These are phyloP conservation scores for Megalonaias nervosa DNA, from an alignment of 1,140 invertebrate species.

Conservation along the genomic window DNA sequence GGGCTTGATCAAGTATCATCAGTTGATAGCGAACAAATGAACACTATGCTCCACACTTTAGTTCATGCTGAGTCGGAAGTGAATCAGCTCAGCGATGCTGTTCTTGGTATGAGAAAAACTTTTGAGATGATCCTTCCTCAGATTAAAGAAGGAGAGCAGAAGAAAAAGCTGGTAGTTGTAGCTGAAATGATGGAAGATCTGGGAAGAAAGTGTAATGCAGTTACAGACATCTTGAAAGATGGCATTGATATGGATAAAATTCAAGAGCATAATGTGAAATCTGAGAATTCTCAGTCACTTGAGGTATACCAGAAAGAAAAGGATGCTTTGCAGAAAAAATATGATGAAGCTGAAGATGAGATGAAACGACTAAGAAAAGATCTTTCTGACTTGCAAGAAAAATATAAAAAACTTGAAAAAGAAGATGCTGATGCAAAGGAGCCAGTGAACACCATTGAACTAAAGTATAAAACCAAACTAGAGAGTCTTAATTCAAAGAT, in stretches of 20 bases:
- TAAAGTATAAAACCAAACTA: conserved; percentile 46
- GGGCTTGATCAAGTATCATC: conserved; percentile 10
- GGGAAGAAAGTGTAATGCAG: conserved; percentile 46
- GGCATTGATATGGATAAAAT: conserved; percentile 24
- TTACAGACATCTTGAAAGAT: conserved; percentile 58
- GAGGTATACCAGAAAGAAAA: conserved; percentile 4
- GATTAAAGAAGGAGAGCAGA: conserved; percentile 39
- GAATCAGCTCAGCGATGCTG: conserved; percentile 51
- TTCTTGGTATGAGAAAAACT: conserved; percentile 43
- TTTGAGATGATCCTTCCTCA: conserved; percentile 44
- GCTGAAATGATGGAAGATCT: conserved; percentile 52
- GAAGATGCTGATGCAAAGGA: conserved; percentile 38
- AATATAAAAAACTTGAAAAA: conserved; percentile 47
- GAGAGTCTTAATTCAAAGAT: conserved; percentile 35
- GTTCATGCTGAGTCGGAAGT: conserved; percentile 53
- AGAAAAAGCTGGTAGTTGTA: conserved; percentile 32
- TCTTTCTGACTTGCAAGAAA: conserved; percentile 38
- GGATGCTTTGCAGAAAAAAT: conserved; percentile 43
- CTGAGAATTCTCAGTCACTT: neutral
- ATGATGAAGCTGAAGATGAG: conserved; percentile 49
- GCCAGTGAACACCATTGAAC: conserved; percentile 43
- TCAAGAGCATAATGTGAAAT: conserved; percentile 14
- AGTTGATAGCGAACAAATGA: conserved; percentile 1
- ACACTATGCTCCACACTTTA: conserved; percentile 53
- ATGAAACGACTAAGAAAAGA: conserved; percentile 52